These are phyloP conservation scores for Malthinus seriepunctatus DNA, from an alignment of 2,888 invertebrate genomes.

Conservation along the genomic window DNA sequence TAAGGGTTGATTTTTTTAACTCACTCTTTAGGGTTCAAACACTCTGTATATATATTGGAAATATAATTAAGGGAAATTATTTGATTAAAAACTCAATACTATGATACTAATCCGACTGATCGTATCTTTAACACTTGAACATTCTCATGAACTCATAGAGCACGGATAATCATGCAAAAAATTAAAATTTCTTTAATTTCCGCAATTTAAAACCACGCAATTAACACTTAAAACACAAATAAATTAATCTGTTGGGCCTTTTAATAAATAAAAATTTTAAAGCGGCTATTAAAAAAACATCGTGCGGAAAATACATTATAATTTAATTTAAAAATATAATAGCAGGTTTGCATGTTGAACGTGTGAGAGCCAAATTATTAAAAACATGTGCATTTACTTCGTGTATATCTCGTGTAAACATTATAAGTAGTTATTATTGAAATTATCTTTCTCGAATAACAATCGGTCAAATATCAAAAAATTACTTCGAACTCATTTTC, in stretches of 20 bases:
- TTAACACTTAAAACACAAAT: background rate
- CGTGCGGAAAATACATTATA: conserved; percentile 37
- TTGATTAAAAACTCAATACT: too few relatives aligned
- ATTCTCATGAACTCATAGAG: too few relatives aligned
- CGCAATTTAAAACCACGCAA: too few relatives aligned
- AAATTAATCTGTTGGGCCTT: background rate
- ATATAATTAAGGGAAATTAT: too few relatives aligned
- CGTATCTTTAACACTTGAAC: too few relatives aligned
- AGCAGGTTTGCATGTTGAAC: conserved; percentile 43
- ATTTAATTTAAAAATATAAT: conserved; percentile 46
- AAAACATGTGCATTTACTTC: conserved; percentile 33
- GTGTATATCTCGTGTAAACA: conserved; percentile 34
- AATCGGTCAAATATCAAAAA: conserved; percentile 30
- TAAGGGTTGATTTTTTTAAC: too few relatives aligned
- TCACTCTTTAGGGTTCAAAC: too few relatives aligned
- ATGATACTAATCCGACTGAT: too few relatives aligned
- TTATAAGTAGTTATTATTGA: conserved; percentile 34
- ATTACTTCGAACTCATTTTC: conserved; percentile 10
- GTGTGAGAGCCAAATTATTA: conserved; percentile 35
- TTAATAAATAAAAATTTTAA: background rate
- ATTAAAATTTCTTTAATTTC: too few relatives aligned
- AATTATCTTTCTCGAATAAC: conserved; percentile 34
- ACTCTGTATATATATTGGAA: too few relatives aligned
- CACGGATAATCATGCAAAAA: too few relatives aligned
- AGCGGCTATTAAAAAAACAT: conserved; percentile 10